phyloP scores from a whole-genome alignment of 2,888 invertebrate genomes.

The Yponomeuta plumbellus region DNA sequence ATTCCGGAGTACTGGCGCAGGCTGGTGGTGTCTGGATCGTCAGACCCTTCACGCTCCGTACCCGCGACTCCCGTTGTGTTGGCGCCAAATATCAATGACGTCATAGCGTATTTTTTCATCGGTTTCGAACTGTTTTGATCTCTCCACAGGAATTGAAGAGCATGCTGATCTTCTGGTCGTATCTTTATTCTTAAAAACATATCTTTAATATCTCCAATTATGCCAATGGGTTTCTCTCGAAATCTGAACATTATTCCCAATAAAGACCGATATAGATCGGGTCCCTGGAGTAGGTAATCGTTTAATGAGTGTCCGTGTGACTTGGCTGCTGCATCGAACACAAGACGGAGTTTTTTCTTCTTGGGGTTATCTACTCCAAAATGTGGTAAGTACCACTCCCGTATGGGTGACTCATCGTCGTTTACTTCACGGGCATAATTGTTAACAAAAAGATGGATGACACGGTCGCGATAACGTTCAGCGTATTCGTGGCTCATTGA shows the following conservation, averaged over 20 bases:
- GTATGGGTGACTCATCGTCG: neutral
- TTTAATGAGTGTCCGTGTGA: neutral
- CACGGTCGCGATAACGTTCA: neutral
- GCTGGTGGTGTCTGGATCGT: too few relatives aligned
- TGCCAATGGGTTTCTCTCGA: conserved; percentile 16
- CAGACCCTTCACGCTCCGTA: too few relatives aligned
- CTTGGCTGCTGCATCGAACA: conserved; percentile 10
- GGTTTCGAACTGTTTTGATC: neutral
- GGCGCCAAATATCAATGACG: conserved; percentile 21
- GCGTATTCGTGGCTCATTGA: too few relatives aligned
- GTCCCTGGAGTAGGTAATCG: conserved; percentile 4
- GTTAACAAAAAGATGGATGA: neutral
- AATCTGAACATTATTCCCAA: conserved; percentile 14
- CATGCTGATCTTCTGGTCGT: conserved; percentile 30
- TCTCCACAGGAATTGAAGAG: conserved; percentile 34
- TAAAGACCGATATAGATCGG: conserved; percentile 9
- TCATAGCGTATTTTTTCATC: conserved; percentile 17
- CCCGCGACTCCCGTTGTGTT: too few relatives aligned
- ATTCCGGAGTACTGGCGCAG: too few relatives aligned
- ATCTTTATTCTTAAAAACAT: conserved; percentile 33
- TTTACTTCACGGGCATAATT: neutral
- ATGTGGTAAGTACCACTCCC: too few relatives aligned
- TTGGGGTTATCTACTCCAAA: conserved; percentile 2
- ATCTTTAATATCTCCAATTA: conserved; percentile 25
- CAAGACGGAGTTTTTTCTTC: neutral